Percentiles rank a stretch among this genome's conserved stretches.
Conservation (phyloP, 2,888 invertebrate genomes). For the Pogonocherus hispidulus region DNA sequence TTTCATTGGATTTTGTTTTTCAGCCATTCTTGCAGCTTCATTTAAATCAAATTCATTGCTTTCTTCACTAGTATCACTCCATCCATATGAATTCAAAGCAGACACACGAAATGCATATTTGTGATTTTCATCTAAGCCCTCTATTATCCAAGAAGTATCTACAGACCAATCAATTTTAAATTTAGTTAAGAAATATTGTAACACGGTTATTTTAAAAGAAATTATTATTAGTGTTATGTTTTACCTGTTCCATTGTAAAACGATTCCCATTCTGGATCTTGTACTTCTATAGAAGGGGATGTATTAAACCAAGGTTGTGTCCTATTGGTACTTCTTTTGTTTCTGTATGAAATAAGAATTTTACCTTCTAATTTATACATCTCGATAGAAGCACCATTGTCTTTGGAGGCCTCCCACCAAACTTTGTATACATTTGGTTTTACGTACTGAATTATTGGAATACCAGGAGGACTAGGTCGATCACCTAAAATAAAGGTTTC, state of each 20-base stretch:
- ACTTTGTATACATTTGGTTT: constrained; percentile 83
- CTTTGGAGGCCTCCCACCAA: constrained; percentile 84
- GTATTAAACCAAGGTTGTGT: constrained; percentile 64
- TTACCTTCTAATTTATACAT: constrained; percentile 83
- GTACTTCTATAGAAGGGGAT: constrained; percentile 71
- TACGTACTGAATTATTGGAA: constrained; percentile 81
- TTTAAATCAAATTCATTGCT: constrained; percentile 75
- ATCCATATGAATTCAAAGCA: constrained; percentile 85
- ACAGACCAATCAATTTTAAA: constrained; percentile 49
- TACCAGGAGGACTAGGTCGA: constrained; percentile 84
- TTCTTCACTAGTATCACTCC: constrained; percentile 82
- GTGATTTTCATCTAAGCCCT: constrained; percentile 74
- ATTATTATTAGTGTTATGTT: too few relatives aligned
- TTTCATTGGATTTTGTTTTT: constrained; percentile 70
- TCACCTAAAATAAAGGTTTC: constrained; percentile 72
- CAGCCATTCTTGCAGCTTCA: constrained; percentile 68
- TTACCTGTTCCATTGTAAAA: constrained; percentile 85
- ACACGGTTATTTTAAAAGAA: not conserved
- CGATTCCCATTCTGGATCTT: constrained; percentile 74
- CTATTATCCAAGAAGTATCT: constrained; percentile 87
- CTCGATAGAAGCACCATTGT: constrained; percentile 82
- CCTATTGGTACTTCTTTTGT: constrained; percentile 63
- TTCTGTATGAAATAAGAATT: constrained; percentile 60
- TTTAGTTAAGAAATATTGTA: not conserved
- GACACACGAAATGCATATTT: constrained; percentile 82